These are phyloP conservation scores for Nothobranchius kuhntae DNA, from an alignment of 2,113 vertebrate genomes.

Conservation along the genomic window DNA sequence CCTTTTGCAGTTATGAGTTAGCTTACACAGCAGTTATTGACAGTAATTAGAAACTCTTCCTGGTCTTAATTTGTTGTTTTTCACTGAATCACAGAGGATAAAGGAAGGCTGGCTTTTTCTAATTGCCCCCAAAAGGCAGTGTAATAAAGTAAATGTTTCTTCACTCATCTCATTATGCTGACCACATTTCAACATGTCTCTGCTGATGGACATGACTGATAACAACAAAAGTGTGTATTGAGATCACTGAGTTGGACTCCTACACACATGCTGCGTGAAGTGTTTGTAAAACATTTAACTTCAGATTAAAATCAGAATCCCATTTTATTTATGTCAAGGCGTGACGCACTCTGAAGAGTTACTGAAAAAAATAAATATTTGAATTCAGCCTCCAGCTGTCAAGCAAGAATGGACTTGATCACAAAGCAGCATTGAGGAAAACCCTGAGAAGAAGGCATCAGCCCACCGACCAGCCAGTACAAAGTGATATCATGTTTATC, in stretches of 20 bases:
- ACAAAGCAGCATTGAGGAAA: neutral
- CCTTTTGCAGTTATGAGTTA: neutral
- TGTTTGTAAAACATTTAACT: neutral
- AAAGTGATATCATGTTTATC: neutral
- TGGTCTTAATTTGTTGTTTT: neutral
- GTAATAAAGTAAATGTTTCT: neutral
- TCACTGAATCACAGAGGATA: neutral
- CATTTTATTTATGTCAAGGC: slow-evolving; percentile 1
- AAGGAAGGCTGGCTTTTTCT: neutral
- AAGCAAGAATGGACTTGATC: neutral
- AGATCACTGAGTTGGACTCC: slow-evolving; percentile 11
- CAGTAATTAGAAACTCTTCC: neutral
- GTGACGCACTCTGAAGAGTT: neutral
- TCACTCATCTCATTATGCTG: neutral
- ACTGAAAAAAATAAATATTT: neutral
- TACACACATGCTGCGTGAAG: slow-evolving; percentile 7
- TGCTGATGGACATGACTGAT: neutral
- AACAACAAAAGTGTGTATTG: neutral
- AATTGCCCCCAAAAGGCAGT: neutral
- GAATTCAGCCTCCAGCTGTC: neutral
- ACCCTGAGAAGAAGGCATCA: neutral
- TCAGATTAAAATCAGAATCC: neutral
- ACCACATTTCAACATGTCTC: neutral
- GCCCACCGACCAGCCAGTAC: neutral
- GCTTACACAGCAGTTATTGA: neutral